Evolutionary conservation across 2,113 vertebrate species (phyloP).

Genomic region (Neotoma lepida): DNA sequence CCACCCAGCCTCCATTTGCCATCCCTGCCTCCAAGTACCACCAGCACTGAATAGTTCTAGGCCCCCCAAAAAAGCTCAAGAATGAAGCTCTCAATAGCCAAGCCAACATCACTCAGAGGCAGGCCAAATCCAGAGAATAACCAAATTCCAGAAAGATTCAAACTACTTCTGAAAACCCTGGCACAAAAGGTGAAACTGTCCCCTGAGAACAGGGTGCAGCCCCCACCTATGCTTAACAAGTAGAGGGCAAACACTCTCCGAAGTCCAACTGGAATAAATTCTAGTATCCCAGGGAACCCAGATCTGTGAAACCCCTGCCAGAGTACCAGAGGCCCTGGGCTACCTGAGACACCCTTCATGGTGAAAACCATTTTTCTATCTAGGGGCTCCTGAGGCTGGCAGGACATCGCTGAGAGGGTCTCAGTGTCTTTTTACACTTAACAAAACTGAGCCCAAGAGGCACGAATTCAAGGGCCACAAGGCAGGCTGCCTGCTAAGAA

Average conservation of each 20-base stretch:
- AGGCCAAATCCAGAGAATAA: background rate
- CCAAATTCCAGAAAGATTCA: background rate
- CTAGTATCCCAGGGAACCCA: background rate
- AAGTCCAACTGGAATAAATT: background rate
- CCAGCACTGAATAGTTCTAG: background rate
- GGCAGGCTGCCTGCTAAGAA: background rate
- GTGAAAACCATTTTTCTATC: background rate
- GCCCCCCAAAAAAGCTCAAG: too few relatives aligned
- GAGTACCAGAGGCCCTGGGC: background rate
- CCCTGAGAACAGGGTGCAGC: background rate
- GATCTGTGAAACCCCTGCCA: background rate
- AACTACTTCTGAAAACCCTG: background rate
- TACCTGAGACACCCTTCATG: background rate
- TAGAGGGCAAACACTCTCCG: background rate
- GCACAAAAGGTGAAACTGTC: background rate
- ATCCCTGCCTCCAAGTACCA: background rate
- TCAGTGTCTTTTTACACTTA: background rate
- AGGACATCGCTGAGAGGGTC: background rate
- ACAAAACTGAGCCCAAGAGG: background rate
- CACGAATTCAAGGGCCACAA: background rate
- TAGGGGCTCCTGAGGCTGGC: background rate
- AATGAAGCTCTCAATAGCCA: too few relatives aligned
- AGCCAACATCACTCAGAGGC: background rate
- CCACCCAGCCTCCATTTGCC: background rate
- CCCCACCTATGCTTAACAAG: background rate